Evolutionary conservation across 1,140 invertebrate genomes (phyloP).

Genomic region (Olivierus martensii): DNA sequence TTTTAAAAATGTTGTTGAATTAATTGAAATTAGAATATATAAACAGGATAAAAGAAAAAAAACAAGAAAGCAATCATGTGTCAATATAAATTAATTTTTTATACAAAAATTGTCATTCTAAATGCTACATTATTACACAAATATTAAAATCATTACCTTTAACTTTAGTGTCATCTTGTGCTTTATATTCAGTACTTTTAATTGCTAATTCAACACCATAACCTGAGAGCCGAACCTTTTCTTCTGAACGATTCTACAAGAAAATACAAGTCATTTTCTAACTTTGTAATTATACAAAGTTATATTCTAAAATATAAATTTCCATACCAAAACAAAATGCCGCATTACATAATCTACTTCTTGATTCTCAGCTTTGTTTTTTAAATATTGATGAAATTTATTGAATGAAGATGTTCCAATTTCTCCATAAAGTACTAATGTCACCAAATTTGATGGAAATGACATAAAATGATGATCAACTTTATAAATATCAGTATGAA

Average conservation of each 20-base stretch:
- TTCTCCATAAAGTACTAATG: conserved; percentile 74
- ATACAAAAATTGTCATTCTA: too few species aligned
- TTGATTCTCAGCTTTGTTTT: conserved; percentile 46
- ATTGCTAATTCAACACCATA: conserved; percentile 98
- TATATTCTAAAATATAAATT: neutral
- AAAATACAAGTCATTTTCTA: conserved; percentile 4
- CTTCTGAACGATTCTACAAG: conserved; percentile 38
- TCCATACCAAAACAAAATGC: conserved; percentile 57
- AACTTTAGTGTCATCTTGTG: conserved; percentile 80
- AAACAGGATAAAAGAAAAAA: too few species aligned
- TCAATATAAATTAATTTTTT: neutral
- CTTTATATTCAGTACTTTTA: conserved; percentile 99
- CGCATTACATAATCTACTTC: conserved; percentile 72
- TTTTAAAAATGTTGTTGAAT: too few species aligned
- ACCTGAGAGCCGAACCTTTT: conserved; percentile 66
- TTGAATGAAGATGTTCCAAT: conserved; percentile 59
- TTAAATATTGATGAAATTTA: conserved; percentile 55
- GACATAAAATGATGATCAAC: conserved; percentile 65
- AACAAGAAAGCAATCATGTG: neutral
- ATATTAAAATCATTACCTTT: too few species aligned
- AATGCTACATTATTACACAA: too few species aligned
- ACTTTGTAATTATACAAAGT: neutral
- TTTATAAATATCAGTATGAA: conserved; percentile 46
- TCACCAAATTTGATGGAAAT: conserved; percentile 30
- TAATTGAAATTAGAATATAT: too few species aligned